A percentile compares a stretch with the other conserved stretches of the same genome.
phyloP scores from a whole-genome alignment of 2,113 vertebrate genomes.

The Chaetops frenatus region DNA sequence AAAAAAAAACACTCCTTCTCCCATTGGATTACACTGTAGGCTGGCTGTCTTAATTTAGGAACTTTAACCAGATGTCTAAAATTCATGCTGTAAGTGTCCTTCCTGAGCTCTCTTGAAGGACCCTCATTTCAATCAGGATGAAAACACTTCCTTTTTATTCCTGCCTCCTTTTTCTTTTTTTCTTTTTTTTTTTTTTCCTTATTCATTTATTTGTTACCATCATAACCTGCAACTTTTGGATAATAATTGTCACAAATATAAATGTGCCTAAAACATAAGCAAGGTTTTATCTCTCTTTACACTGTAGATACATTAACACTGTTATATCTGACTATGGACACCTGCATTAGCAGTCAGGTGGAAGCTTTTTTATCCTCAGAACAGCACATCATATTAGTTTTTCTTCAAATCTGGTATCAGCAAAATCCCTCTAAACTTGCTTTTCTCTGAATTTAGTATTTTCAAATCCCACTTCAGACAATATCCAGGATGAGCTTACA shows the following conservation, averaged over 20 bases:
- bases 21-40: background rate
- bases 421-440: background rate
- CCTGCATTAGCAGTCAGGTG: background rate
- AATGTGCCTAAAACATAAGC: background rate
- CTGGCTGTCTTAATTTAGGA: background rate
- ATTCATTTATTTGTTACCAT: background rate
- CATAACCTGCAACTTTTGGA: background rate
- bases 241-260: background rate
- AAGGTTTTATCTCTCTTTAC: background rate
- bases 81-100: background rate
- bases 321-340: background rate
- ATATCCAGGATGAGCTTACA: background rate
- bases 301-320: background rate
- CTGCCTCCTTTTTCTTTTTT: background rate
- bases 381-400: background rate
- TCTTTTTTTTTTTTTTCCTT: background rate
- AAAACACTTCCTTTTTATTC: background rate
- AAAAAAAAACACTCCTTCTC: background rate
- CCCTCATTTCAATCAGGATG: background rate
- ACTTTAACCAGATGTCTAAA: background rate
- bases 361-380: constrained; percentile 1
- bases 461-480: constrained; percentile 41
- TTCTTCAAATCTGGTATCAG: background rate
- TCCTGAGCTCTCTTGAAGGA: background rate
- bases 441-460: background rate